Evolutionary conservation across 2,888 invertebrate species (phyloP).

Genomic region (Blera fallax): DNA sequence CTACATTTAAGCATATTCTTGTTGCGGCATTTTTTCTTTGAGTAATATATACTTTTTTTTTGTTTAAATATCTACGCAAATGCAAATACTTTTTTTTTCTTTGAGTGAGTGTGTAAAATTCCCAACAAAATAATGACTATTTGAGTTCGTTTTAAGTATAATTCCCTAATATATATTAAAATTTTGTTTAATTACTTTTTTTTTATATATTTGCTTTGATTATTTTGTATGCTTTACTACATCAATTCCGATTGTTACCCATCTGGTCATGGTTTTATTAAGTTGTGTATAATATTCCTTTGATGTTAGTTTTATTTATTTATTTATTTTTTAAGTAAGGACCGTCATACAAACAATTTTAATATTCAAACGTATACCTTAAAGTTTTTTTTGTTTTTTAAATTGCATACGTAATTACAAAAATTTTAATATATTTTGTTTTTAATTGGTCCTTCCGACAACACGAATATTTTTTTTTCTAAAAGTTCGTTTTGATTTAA

Average conservation of each 20-base stretch:
- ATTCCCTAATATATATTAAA: slow-evolving; percentile 61
- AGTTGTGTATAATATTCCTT: not conserved
- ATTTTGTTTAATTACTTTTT: slow-evolving; percentile 3
- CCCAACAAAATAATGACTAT: slow-evolving; percentile 60
- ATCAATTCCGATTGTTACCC: slow-evolving; percentile 59
- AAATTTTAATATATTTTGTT: not conserved
- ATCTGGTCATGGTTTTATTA: slow-evolving; percentile 24
- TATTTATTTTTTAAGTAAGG: slow-evolving; percentile 45
- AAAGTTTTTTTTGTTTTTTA: not conserved
- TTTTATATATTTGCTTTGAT: slow-evolving; percentile 17
- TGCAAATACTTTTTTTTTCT: slow-evolving; percentile 12
- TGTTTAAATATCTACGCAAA: slow-evolving; percentile 31
- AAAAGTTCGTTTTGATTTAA: slow-evolving; percentile 16
- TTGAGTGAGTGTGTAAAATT: slow-evolving; percentile 52
- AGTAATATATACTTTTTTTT: slow-evolving; percentile 1
- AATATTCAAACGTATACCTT: not conserved
- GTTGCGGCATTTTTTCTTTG: slow-evolving; percentile 16
- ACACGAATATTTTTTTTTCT: slow-evolving; percentile 6
- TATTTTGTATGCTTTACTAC: slow-evolving; percentile 45
- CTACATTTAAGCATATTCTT: slow-evolving; percentile 63
- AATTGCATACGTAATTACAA: slow-evolving; percentile 14
- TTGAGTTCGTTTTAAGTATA: slow-evolving; percentile 45
- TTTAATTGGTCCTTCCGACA: slow-evolving; percentile 60
- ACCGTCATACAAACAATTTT: slow-evolving; percentile 29
- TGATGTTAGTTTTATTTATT: not conserved